phyloP scores from a whole-genome alignment of 2,888 invertebrate genomes.

The Marronus borbonicus region DNA sequence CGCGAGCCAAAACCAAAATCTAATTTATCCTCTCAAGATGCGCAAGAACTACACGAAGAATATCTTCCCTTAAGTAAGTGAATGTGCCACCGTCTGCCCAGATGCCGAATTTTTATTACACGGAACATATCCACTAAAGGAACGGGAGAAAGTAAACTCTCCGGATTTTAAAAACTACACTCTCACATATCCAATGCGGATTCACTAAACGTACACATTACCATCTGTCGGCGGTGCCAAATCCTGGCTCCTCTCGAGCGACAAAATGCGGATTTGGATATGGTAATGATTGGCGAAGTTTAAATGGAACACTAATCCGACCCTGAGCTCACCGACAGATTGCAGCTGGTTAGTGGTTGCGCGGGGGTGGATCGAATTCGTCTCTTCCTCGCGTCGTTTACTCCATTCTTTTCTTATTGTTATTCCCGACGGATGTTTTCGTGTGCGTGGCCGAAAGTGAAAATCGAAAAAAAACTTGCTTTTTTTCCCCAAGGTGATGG shows the following conservation, averaged over 20 bases:
- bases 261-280: slow-evolving; percentile 36
- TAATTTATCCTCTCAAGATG: too few species aligned
- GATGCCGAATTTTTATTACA: not conserved
- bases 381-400: not conserved
- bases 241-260: slow-evolving; percentile 4
- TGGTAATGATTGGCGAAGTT: slow-evolving; percentile 37
- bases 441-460: not conserved
- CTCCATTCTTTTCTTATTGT: slow-evolving; percentile 13
- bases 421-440: not conserved
- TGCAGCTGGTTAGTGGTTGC: not conserved
- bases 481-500: not conserved
- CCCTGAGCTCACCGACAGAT: slow-evolving; percentile 20
- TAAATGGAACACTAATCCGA: slow-evolving; percentile 39
- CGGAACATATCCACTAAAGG: not conserved
- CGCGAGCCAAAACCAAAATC: too few species aligned
- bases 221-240: slow-evolving; percentile 9
- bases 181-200: not conserved
- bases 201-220: not conserved
- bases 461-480: not conserved
- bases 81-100: too few species aligned
- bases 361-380: not conserved
- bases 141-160: not conserved
- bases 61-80: too few species aligned
- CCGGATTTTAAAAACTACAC: not conserved
- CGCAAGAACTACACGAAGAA: too few species aligned